Evolutionary conservation across 2,797 vertebrate species (phyloP).

Genomic region (Chaunax sp.): DNA sequence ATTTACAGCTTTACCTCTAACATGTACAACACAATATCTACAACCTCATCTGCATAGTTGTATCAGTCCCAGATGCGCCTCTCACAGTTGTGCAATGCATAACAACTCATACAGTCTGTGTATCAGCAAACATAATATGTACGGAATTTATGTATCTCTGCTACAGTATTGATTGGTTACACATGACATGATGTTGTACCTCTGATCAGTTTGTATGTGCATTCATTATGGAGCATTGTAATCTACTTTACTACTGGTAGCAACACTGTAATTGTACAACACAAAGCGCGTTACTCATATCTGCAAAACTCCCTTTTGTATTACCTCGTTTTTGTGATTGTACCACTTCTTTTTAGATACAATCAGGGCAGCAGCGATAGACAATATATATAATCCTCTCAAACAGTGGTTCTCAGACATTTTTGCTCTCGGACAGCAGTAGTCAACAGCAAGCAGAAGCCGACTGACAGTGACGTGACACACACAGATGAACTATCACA

Average conservation of each 20-base stretch:
- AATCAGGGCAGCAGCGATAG: slow-evolving; percentile 55
- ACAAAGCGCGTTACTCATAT: slow-evolving; percentile 47
- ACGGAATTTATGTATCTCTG: slow-evolving; percentile 37
- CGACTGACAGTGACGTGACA: slow-evolving; percentile 24
- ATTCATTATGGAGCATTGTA: slow-evolving; percentile 15
- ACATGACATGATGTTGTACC: slow-evolving; percentile 31
- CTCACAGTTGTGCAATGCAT: slow-evolving; percentile 35
- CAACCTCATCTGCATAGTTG: slow-evolving; percentile 41
- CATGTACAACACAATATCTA: slow-evolving; percentile 36
- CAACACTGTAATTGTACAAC: slow-evolving; percentile 32
- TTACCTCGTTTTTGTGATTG: slow-evolving; percentile 56
- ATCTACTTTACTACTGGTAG: slow-evolving; percentile 42
- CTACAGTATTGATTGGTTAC: slow-evolving; percentile 44
- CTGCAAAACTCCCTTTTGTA: slow-evolving; percentile 45
- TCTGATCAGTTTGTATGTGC: slow-evolving; percentile 29
- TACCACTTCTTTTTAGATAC: slow-evolving; percentile 39
- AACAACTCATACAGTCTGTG: slow-evolving; percentile 28
- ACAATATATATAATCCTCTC: slow-evolving; percentile 48
- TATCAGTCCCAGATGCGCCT: slow-evolving; percentile 31
- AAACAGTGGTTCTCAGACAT: slow-evolving; percentile 51
- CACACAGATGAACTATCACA: slow-evolving; percentile 36
- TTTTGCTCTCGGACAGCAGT: slow-evolving; percentile 55
- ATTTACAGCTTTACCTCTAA: slow-evolving; percentile 62
- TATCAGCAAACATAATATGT: slow-evolving; percentile 40
- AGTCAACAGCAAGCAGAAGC: slow-evolving; percentile 42